phyloP scores from a whole-genome alignment of 92 coral and sea anemone genomes.

The Actinostola sp. region DNA sequence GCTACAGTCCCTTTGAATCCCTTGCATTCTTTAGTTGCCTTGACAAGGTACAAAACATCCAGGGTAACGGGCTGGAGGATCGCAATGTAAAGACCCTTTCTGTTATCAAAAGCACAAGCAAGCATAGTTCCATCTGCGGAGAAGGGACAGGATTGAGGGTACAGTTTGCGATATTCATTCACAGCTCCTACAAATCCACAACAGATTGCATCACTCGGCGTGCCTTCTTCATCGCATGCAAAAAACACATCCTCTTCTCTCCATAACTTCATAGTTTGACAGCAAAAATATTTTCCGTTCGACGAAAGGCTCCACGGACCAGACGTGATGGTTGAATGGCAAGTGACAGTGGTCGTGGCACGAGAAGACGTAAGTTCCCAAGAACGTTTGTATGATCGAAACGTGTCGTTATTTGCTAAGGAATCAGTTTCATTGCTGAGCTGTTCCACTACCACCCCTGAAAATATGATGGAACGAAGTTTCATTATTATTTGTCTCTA shows the following conservation, averaged over 20 bases:
- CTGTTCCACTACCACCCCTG: slow-evolving; percentile 57
- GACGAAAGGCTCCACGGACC: slow-evolving; percentile 75
- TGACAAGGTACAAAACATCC: slow-evolving; percentile 40
- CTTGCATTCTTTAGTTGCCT: slow-evolving; percentile 31
- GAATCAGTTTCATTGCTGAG: not conserved
- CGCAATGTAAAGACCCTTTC: slow-evolving; percentile 35
- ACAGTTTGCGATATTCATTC: slow-evolving; percentile 57
- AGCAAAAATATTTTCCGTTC: slow-evolving; percentile 49
- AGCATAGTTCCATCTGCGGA: slow-evolving; percentile 58
- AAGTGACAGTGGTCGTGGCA: slow-evolving; percentile 39
- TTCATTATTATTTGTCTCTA: too few relatives aligned
- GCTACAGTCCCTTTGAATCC: slow-evolving; percentile 58
- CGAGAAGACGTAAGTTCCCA: slow-evolving; percentile 64
- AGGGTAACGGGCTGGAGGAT: slow-evolving; percentile 37
- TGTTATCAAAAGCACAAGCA: slow-evolving; percentile 43
- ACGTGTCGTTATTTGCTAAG: slow-evolving; percentile 40
- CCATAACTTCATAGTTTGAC: slow-evolving; percentile 49
- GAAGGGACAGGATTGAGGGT: slow-evolving; percentile 60
- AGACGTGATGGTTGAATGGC: slow-evolving; percentile 55
- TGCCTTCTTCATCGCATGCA: slow-evolving; percentile 22
- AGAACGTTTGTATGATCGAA: slow-evolving; percentile 37
- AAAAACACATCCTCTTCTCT: slow-evolving; percentile 54
- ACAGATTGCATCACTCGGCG: slow-evolving; percentile 33
- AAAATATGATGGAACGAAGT: not conserved
- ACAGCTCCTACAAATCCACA: slow-evolving; percentile 46